phyloP scores from a whole-genome alignment of 2,888 invertebrate species.

The Nemotelus nigrinus region DNA sequence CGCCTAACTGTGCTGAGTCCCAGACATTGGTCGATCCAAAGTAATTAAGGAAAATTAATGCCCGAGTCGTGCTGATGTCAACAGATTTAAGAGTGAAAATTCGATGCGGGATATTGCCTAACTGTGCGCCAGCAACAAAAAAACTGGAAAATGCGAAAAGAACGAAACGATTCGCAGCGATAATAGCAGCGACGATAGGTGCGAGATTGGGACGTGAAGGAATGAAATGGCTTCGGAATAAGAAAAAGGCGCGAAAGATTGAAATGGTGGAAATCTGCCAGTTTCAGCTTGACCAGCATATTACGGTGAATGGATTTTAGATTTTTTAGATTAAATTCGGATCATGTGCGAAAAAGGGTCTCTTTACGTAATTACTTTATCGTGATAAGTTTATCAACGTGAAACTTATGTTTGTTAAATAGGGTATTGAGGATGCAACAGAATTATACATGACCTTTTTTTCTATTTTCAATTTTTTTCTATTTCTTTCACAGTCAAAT shows the following conservation, averaged over 20 bases:
- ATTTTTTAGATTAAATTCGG: too few species aligned
- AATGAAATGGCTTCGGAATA: too few species aligned
- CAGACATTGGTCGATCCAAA: not conserved
- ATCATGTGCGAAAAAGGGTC: too few species aligned
- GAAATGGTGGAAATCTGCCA: not conserved
- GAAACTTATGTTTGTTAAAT: too few species aligned
- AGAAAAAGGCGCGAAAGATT: not conserved
- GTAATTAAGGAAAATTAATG: conserved; percentile 42
- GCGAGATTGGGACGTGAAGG: not conserved
- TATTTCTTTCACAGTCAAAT: too few species aligned
- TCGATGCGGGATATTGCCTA: conserved; percentile 26
- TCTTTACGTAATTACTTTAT: too few species aligned
- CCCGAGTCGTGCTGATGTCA: conserved; percentile 40
- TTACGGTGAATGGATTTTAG: not conserved
- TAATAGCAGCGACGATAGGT: not conserved
- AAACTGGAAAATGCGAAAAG: not conserved
- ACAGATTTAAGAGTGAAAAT: conserved; percentile 34
- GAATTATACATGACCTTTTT: too few species aligned
- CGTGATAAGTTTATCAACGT: too few species aligned
- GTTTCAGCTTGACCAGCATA: not conserved
- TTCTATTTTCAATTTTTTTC: too few species aligned
- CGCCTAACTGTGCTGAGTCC: too few species aligned
- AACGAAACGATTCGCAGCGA: not conserved
- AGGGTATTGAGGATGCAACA: too few species aligned
- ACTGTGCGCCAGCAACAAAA: not conserved